These are phyloP conservation scores for Pyrocephalus nanus DNA, from an alignment of 2,797 vertebrate species.

Conservation along the genomic window DNA sequence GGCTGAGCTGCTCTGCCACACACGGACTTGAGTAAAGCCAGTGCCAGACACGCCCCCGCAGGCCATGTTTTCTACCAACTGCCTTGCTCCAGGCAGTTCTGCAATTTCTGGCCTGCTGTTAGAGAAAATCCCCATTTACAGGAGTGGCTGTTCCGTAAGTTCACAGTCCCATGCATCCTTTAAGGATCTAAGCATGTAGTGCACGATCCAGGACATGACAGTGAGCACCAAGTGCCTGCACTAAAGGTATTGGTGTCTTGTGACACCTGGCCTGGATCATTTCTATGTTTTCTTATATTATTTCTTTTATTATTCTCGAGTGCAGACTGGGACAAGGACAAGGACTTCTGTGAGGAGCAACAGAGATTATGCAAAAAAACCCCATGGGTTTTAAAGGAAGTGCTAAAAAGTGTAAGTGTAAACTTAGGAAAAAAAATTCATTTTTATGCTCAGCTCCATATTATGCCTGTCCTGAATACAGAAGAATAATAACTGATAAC, in stretches of 20 bases:
- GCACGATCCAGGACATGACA: accelerated
- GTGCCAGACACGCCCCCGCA: neutral
- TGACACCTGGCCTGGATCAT: neutral
- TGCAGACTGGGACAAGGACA: neutral
- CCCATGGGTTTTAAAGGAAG: neutral
- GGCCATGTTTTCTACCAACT: neutral
- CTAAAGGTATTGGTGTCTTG: neutral
- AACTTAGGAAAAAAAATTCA: neutral
- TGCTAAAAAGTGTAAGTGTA: neutral
- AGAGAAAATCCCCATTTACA: neutral
- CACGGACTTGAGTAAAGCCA: neutral
- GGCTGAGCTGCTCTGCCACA: neutral
- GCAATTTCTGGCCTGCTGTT: neutral
- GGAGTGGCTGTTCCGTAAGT: neutral
- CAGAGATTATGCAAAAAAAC: neutral
- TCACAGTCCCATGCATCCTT: neutral
- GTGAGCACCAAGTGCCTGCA: neutral
- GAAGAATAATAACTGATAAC: neutral
- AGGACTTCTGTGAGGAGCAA: neutral
- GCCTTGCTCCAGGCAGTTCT: neutral
- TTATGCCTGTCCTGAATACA: neutral
- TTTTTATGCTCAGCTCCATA: neutral
- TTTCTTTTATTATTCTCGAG: neutral
- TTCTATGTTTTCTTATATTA: neutral
- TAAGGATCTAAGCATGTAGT: neutral